Evolutionary conservation across 53 echinoderm and acorn worm species (phyloP).

Genomic region (Holothuria leucospilota): DNA sequence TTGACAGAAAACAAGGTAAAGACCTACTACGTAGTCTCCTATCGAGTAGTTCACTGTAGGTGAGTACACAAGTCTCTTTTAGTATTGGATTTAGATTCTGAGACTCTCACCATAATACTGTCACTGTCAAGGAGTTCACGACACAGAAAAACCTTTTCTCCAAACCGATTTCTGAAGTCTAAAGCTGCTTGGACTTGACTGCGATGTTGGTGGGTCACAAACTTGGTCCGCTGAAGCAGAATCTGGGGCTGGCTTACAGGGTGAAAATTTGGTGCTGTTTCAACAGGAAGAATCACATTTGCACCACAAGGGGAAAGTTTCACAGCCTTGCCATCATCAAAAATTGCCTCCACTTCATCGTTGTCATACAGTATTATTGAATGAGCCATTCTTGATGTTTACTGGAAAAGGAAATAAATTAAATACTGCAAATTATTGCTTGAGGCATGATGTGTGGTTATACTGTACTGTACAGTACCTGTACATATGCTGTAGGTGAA

Average conservation of each 20-base stretch:
- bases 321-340: background rate
- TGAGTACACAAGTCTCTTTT: too few relatives aligned
- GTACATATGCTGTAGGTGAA: too few relatives aligned
- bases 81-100: too few relatives aligned
- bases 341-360: background rate
- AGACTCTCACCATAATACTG: background rate
- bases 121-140: background rate
- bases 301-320: background rate
- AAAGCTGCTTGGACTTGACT: constrained; percentile 17
- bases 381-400: background rate
- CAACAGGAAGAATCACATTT: background rate
- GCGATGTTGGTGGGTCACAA: background rate
- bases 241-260: background rate
- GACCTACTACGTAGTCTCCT: too few relatives aligned
- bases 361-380: background rate
- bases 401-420: too few relatives aligned
- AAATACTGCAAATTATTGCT: too few relatives aligned
- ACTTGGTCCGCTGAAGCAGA: background rate
- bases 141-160: constrained; percentile 16
- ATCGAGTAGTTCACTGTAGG: too few relatives aligned
- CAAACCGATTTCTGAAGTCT: constrained; percentile 29
- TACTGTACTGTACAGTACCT: too few relatives aligned
- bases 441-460: too few relatives aligned
- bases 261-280: background rate
- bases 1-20: too few relatives aligned